Evolutionary conservation across 1,140 invertebrate genomes (phyloP), one percentile per base, ranked within the genome.

Genomic region (Euwallacea fornicatus): DNA sequence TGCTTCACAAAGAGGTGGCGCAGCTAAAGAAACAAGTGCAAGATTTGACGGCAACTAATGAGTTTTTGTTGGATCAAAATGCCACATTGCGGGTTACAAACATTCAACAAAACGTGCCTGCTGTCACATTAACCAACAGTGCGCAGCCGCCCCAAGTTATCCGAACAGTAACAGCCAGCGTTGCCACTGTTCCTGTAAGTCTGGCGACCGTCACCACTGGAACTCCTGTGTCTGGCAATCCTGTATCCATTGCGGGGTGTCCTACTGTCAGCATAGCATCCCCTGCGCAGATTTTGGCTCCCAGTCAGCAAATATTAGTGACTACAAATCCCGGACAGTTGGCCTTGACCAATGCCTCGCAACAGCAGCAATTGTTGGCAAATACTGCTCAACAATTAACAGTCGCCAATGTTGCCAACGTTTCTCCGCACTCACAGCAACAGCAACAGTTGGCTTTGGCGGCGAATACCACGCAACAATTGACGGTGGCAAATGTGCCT

Each of bases 41-140:
- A 42, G 90, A 91, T 78, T 78, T 93, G 56, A 89, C 88, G n/a
- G 90, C 91, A 7, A 91, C 91, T 2, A 93, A 93, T 80, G 91
- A 93, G 78, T 92, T 93, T 79, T 83, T 94, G 0, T 78, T 93
- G 58, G 90, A 92, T 74, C 91, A 94, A 82, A 94, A 93, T 81
- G 91, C 91, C 8, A 88, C 91, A 58, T 81, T 93, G 64, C 83
- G 91, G 58, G 85, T 92, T 69, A 86, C 86, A 42, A 88, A 87
- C 70, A 87, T 88, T 70, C 80, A 83, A 42, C 85, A 81, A 64
- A 85, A 84, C 15, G 83, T 88, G 0, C 86, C 86, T 7, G 84
- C 86, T 10, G 86, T 87, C 2, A 87, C 85, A 1, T 85, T 87
- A 7, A 85, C 87, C 2, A 84, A 84, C 11, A 81, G 82, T n/a